These are phyloP conservation scores for Gymnodraco acuticeps DNA, from an alignment of 2,797 vertebrate species.

Conservation along the genomic window DNA sequence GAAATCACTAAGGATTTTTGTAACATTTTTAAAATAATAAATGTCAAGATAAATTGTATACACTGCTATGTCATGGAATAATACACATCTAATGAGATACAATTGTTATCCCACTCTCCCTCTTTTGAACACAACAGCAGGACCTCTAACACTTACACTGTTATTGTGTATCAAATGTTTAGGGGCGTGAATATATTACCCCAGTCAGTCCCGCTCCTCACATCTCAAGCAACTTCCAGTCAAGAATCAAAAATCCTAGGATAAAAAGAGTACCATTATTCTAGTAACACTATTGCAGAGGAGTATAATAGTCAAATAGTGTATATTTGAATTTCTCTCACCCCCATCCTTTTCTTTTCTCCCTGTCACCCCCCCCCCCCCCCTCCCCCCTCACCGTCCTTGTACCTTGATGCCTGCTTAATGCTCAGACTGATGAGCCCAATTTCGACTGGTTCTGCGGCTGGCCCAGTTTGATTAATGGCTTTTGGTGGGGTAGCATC, in stretches of 20 bases:
- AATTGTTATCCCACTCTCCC: background rate
- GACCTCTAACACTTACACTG: background rate
- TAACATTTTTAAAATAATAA: constrained; percentile 9
- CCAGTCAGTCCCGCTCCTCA: background rate
- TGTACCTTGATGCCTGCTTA: constrained; percentile 83
- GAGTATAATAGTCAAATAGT: constrained; percentile 27
- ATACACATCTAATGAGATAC: background rate
- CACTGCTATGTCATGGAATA: background rate
- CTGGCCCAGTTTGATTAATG: constrained; percentile 91
- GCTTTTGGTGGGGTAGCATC: constrained; percentile 87
- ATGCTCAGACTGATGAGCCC: constrained; percentile 92
- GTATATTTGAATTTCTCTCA: constrained; percentile 27
- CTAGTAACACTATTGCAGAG: constrained; percentile 19
- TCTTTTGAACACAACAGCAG: background rate
- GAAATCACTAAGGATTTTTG: background rate
- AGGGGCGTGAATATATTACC: background rate
- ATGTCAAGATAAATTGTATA: constrained; percentile 8
- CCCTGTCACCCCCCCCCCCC: constrained; percentile 5
- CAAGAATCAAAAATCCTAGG: background rate
- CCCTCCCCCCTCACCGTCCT: constrained; percentile 56
- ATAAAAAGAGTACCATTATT: background rate
- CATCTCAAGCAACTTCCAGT: constrained; percentile 5
- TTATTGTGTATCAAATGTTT: background rate
- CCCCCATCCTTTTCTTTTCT: constrained; percentile 56
- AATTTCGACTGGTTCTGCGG: constrained; percentile 90